These are phyloP conservation scores for Holacanthella duospinosa DNA, from an alignment of 2,888 invertebrate genomes.

Conservation along the genomic window DNA sequence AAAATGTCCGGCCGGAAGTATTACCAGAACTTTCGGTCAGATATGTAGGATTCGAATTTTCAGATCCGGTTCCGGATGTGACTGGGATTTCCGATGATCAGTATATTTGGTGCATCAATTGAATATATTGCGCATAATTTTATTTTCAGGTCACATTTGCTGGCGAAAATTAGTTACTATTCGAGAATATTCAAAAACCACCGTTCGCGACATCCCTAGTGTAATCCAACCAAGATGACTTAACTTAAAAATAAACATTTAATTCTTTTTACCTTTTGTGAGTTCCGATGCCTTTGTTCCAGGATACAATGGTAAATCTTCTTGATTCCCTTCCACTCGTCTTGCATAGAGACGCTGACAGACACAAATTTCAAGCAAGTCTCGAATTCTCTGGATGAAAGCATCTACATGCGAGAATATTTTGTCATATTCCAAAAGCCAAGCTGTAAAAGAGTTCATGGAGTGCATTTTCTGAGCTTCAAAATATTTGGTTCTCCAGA, in stretches of 20 bases:
- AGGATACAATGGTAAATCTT: slow-evolving; percentile 62
- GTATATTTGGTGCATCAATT: too few species aligned
- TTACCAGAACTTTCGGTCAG: too few species aligned
- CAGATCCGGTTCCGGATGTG: too few species aligned
- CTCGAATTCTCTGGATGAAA: slow-evolving; percentile 70
- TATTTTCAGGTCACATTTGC: too few species aligned
- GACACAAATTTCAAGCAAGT: slow-evolving; percentile 77
- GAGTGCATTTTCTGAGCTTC: slow-evolving; percentile 42
- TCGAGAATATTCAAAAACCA: too few species aligned
- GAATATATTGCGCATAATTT: too few species aligned
- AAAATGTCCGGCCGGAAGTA: too few species aligned
- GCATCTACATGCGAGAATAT: slow-evolving; percentile 81
- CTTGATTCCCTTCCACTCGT: slow-evolving; percentile 56
- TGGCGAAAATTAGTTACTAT: too few species aligned
- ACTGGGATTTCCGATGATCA: too few species aligned
- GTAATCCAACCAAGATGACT: too few species aligned
- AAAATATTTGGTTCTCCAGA: slow-evolving; percentile 35
- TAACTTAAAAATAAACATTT: background rate
- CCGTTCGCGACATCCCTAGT: too few species aligned
- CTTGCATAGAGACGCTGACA: slow-evolving; percentile 80
- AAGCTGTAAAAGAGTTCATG: slow-evolving; percentile 44
- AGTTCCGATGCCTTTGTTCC: slow-evolving; percentile 51
- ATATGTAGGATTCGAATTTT: too few species aligned
- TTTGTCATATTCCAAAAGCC: slow-evolving; percentile 65
- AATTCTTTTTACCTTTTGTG: slow-evolving; percentile 27